These are phyloP conservation scores for Pyrrhia umbra DNA, from an alignment of 2,888 invertebrate species.

Conservation along the genomic window DNA sequence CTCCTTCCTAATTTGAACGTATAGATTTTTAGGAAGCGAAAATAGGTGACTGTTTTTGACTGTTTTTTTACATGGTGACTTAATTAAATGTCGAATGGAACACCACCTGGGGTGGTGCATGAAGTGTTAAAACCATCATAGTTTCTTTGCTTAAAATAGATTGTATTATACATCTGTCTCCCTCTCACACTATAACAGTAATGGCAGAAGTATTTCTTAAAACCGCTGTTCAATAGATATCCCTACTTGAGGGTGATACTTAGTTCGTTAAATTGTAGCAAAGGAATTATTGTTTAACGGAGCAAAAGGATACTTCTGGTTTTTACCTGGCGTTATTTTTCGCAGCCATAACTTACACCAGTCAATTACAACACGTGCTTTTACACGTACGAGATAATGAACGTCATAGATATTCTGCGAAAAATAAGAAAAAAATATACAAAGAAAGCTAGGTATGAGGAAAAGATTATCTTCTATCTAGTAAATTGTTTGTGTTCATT, in stretches of 20 bases:
- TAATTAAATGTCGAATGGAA: too few relatives aligned
- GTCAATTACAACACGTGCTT: too few relatives aligned
- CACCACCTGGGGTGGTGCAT: too few relatives aligned
- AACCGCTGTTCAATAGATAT: background rate
- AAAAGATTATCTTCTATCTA: slow-evolving; percentile 21
- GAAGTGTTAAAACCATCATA: too few relatives aligned
- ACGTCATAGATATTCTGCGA: slow-evolving; percentile 14
- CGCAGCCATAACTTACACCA: too few relatives aligned
- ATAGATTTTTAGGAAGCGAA: too few relatives aligned
- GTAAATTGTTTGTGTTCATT: slow-evolving; percentile 8
- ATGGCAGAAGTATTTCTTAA: background rate
- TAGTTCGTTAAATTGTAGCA: background rate
- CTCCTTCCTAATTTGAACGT: too few relatives aligned
- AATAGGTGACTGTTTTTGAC: too few relatives aligned
- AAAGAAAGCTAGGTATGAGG: slow-evolving; percentile 28
- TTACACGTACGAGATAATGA: slow-evolving; percentile 3
- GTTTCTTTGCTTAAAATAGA: too few relatives aligned
- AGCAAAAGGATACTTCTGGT: background rate
- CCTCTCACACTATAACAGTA: too few relatives aligned
- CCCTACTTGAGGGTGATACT: background rate
- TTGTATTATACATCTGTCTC: too few relatives aligned
- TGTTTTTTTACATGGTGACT: too few relatives aligned
- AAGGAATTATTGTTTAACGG: background rate
- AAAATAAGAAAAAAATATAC: slow-evolving; percentile 11
- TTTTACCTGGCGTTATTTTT: background rate